Evolutionary conservation across 2,888 invertebrate species (phyloP).

Genomic region (Scaptomyza caliginosa): DNA sequence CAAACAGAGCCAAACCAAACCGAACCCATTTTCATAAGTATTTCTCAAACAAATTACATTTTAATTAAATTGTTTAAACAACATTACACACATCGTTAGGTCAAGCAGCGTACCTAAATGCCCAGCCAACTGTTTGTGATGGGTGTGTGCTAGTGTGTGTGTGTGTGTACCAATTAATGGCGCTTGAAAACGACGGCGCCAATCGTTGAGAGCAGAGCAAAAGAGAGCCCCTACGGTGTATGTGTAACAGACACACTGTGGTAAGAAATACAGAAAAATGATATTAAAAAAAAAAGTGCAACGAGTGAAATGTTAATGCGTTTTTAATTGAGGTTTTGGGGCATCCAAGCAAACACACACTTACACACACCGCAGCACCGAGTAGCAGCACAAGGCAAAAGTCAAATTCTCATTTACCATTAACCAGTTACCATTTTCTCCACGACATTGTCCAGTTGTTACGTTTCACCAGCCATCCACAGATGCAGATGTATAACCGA

Average conservation of each 20-base stretch:
- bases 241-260: slow-evolving; percentile 51
- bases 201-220: slow-evolving; percentile 47
- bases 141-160: slow-evolving; percentile 13
- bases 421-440: slow-evolving; percentile 17
- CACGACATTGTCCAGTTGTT: slow-evolving; percentile 12
- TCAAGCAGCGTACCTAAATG: slow-evolving; percentile 79
- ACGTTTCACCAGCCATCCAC: slow-evolving; percentile 8
- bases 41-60: slow-evolving; percentile 82
- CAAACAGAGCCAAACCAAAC: slow-evolving; percentile 33
- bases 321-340: slow-evolving; percentile 82
- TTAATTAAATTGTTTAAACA: slow-evolving; percentile 83
- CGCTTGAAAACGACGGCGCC: slow-evolving; percentile 72
- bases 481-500: slow-evolving; percentile 25
- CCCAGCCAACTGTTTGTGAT: slow-evolving; percentile 41
- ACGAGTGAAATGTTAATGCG: slow-evolving; percentile 80
- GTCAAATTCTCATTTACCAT: slow-evolving; percentile 23
- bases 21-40: slow-evolving; percentile 76
- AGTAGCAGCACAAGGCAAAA: slow-evolving; percentile 26
- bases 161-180: slow-evolving; percentile 67
- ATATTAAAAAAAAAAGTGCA: slow-evolving; percentile 64
- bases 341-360: slow-evolving; percentile 64
- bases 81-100: slow-evolving; percentile 82
- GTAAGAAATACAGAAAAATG: not conserved
- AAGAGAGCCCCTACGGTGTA: slow-evolving; percentile 64
- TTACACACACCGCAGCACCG: slow-evolving; percentile 30